Evolutionary conservation across 2,888 invertebrate species (phyloP).

Genomic region (Anagyrus pseudococci): DNA sequence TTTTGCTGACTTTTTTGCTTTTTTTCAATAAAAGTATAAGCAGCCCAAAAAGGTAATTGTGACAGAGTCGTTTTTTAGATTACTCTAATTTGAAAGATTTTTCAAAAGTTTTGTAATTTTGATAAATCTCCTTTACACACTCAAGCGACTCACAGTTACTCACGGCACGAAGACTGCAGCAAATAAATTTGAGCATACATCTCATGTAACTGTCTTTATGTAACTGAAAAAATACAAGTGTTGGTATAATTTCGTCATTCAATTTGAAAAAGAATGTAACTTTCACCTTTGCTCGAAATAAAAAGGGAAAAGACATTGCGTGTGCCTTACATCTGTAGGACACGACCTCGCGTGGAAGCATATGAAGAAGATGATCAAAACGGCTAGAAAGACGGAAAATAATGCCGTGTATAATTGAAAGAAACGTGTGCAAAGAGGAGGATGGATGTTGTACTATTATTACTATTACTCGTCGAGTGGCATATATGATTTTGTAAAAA

Average conservation of each 20-base stretch:
- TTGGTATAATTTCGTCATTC: constrained; percentile 8
- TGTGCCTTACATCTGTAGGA: background rate
- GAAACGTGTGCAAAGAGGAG: no score
- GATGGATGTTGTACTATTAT: no score
- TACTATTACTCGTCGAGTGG: background rate
- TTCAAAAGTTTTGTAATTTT: background rate
- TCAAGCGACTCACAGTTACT: background rate
- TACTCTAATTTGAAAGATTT: no score
- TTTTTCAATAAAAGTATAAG: no score
- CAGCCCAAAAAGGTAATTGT: no score
- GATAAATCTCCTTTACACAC: background rate
- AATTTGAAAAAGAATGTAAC: constrained; percentile 2
- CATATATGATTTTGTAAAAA: background rate
- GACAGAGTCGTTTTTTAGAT: no score
- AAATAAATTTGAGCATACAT: background rate
- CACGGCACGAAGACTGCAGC: background rate
- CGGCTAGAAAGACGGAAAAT: no score
- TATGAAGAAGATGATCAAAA: no score
- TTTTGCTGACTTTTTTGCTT: no score
- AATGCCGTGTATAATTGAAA: no score
- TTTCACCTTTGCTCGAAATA: constrained; percentile 8
- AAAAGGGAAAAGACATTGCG: background rate
- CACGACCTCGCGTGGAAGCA: no score
- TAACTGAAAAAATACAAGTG: background rate
- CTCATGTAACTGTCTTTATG: constrained; percentile 6